Base-by-base conservation (phyloP, 2,888 invertebrate species). In the Sarcophaga variegata region DNA sequence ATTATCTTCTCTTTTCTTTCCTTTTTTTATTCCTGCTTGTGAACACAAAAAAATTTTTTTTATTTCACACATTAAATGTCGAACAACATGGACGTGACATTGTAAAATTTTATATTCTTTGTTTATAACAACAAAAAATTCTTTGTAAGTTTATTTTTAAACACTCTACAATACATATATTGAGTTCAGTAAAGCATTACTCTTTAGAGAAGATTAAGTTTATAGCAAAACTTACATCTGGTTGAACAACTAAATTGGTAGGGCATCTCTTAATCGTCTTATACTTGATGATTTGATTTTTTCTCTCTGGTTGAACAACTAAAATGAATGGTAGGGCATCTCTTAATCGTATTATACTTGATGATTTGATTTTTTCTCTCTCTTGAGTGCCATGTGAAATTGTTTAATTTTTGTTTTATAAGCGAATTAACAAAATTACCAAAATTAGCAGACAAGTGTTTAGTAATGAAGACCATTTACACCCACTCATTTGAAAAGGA, bases 61-160 rank as follows among this genome's bases (percentile, higher is more conserved):
- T 54, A 4, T 14, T 54, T 67, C 20, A 67, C n/a, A 67, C 37
- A 45, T 37, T 67, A 54, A 17, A 25, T 25, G 17, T 17, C 54
- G 54, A 54, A 54, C 27, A 60, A 66, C 62, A 78, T 69, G 81
- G 74, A 81, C 81, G 81, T 75, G 81, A 81, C 74, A 81, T 81
- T 81, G 67, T 74, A 79, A 63, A 70, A 17, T n/a, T 71, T 25
- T 60, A 59, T 71, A 6, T 71, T 27, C 17, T 67, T 67, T 47
- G n/a, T 20, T 76, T 76, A 27, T 54, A 25, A 59, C 8, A 10
- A 37, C 8, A 10, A 37, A 37, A 8, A 37, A 37, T 37, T 14
- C 17, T 54, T 4, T 54, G 5, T 17, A 54, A 14, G 14, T 49
- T 14, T 14, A 1, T 54, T 49, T 54, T 17, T 5, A 4, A 14